Evolutionary conservation across 2,113 vertebrate genomes (phyloP).

Genomic region (Balaeniceps rex): DNA sequence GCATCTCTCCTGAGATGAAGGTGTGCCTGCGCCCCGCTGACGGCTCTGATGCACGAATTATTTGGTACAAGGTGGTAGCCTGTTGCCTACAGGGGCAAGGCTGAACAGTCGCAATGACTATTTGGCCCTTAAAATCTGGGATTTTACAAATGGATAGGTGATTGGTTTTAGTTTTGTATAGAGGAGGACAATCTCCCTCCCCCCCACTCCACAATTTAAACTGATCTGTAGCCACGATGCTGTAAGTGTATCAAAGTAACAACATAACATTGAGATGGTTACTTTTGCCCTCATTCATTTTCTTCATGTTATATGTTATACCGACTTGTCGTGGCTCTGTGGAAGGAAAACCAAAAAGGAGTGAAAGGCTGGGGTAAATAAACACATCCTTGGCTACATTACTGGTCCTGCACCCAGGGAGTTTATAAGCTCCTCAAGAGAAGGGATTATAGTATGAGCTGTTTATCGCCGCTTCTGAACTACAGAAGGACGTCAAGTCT

Average conservation of each 20-base stretch:
- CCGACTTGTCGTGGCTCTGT: background rate
- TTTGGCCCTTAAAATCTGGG: background rate
- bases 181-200: background rate
- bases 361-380: background rate
- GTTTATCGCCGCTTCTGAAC: constrained; percentile 1
- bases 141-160: background rate
- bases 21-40: fast-evolving
- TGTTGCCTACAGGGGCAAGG: background rate
- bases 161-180: background rate
- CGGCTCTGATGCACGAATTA: background rate
- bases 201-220: background rate
- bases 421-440: background rate
- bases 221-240: background rate
- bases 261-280: background rate
- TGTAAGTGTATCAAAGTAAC: background rate
- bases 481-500: background rate
- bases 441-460: constrained; percentile 4
- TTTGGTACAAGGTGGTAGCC: background rate
- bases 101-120: background rate
- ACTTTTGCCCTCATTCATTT: background rate
- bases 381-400: background rate
- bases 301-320: background rate
- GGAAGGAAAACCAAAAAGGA: background rate
- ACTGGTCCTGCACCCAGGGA: background rate
- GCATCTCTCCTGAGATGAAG: background rate